Conservation (phyloP, 2,888 invertebrate genomes). For the Eucriotettix oculatus region DNA sequence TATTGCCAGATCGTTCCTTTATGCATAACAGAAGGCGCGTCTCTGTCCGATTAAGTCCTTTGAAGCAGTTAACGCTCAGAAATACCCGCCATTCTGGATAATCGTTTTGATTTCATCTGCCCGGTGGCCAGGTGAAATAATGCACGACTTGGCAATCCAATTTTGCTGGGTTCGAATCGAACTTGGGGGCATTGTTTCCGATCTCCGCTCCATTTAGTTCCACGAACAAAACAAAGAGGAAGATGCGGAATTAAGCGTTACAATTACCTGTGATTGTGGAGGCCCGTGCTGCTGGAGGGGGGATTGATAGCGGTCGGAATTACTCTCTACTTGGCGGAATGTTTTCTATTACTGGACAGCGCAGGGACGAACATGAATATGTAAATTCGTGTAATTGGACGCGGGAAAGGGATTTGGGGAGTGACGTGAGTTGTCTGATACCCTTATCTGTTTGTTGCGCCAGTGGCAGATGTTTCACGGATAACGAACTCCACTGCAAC, state of each 20-base stretch:
- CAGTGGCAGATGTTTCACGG: no score
- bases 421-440: no score
- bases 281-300: background rate
- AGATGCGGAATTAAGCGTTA: background rate
- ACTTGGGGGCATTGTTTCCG: background rate
- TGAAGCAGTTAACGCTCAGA: no score
- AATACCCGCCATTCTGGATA: background rate
- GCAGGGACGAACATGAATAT: background rate
- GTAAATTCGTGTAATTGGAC: background rate
- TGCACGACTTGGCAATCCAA: background rate
- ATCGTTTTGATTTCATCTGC: background rate
- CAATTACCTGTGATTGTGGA: background rate
- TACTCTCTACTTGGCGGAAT: no score
- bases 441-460: no score
- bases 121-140: background rate
- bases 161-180: background rate
- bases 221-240: background rate
- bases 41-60: no score
- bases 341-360: background rate
- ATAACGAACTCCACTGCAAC: no score
- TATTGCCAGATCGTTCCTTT: no score
- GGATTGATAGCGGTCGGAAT: background rate
- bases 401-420: no score
- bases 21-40: no score
- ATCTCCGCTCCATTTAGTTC: background rate